phyloP scores from a whole-genome alignment of 2,113 vertebrate species.

The Amphiprion percula region DNA sequence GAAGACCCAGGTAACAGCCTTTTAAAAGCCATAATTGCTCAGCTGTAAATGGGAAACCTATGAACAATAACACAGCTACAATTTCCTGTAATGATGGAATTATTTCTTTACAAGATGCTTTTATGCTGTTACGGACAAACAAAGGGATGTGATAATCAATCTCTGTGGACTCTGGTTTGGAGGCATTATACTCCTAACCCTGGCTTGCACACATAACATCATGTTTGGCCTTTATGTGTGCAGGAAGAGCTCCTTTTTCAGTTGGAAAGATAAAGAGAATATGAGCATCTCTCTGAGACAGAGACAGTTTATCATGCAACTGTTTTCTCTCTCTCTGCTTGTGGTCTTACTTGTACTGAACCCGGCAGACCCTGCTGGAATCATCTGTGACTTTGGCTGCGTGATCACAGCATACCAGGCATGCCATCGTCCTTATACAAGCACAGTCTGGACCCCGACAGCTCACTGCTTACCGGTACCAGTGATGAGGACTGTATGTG shows the following conservation, averaged over 20 bases:
- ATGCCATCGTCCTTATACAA: conserved; percentile 82
- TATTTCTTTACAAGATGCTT: conserved; percentile 75
- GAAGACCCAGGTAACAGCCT: conserved; percentile 77
- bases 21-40: conserved; percentile 79
- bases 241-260: conserved; percentile 4
- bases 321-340: background rate
- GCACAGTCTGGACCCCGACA: conserved; percentile 47
- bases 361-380: conserved; percentile 48
- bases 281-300: conserved; percentile 7
- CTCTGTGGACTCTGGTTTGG: conserved; percentile 26
- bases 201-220: conserved; percentile 6
- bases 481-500: conserved; percentile 48
- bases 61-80: conserved; percentile 74
- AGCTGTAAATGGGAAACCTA: conserved; percentile 71
- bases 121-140: conserved; percentile 69
- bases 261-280: conserved; percentile 31
- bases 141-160: conserved; percentile 64
- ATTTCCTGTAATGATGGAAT: conserved; percentile 81
- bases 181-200: conserved; percentile 28
- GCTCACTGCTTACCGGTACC: conserved; percentile 61
- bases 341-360: conserved; percentile 42
- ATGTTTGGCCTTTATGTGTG: conserved; percentile 7
- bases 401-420: conserved; percentile 71
- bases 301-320: conserved; percentile 10
- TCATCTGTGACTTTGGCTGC: conserved; percentile 51